Evolutionary conservation across 2,113 vertebrate species (phyloP), one percentile per base, ranked within the genome.

Genomic region (Etheostoma cragini): DNA sequence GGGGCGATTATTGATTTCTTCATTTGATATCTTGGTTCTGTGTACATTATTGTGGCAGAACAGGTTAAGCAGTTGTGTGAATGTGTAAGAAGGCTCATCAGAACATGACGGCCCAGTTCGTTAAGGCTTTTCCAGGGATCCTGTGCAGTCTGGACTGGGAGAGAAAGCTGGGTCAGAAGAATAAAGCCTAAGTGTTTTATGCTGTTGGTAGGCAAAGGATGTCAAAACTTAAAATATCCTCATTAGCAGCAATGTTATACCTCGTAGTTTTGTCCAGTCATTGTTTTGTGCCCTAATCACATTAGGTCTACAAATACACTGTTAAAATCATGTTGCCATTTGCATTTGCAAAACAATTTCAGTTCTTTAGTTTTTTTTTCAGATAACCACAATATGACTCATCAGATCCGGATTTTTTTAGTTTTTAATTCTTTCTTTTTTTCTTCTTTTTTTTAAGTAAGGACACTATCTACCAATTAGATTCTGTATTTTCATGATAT

Each of bases 21-120:
- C 26, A 56, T 78, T 81, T 84, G 76, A 86, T 76, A 12, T 74
- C 77, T 81, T 75, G 78, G 53, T 89, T 77, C 56, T 49, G 73
- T 76, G 58, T 24, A 56, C 73, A n/a, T 81, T 46, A 46, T 54
- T 46, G 38, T 54, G 84, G 80, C 81, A 85, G 77, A 67, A 19
- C 21, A 60, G 47, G 64, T 78, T 73, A 71, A 82, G 72, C 54
- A 76, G 69, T 65, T 78, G 60, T 85, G 78, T 87, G 81, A 74
- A 75, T 84, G 76, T 54, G 50, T 62, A 60, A 72, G 65, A 56
- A 57, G 61, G 60, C 80, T 88, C 76, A 73, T 87, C 10, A 12
- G 85, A 63, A 72, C 67, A 68, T 6, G 38, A 64, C 79, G 85
- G 74, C 62, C 75, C 73, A 80, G 70, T 80, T 89, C 65, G 81